Percentiles rank a stretch among this genome's conserved stretches.
phyloP scores from a whole-genome alignment of 2,113 vertebrate genomes.

The Engraulis encrasicolus region DNA sequence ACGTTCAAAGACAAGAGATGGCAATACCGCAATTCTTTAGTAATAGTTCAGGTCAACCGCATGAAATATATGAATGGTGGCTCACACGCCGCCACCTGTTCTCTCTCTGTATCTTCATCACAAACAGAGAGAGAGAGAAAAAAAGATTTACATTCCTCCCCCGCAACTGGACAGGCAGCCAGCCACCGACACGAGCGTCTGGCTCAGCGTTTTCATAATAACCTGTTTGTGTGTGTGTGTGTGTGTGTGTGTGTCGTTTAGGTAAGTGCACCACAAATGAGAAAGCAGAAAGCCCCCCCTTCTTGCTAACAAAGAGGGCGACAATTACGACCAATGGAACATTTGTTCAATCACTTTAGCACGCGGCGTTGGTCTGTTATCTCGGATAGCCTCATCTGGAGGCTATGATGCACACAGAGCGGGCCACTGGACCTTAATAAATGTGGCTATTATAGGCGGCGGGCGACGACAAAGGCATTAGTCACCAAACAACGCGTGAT shows the following conservation, averaged over 20 bases:
- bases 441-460: conserved; percentile 1
- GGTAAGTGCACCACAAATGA: conserved; percentile 3
- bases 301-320: conserved; percentile 26
- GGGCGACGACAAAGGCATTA: conserved; percentile 26
- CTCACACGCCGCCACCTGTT: too few species aligned
- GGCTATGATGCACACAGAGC: not conserved
- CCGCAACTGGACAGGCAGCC: not conserved
- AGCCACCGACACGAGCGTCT: conserved; percentile 20
- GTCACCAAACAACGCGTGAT: not conserved
- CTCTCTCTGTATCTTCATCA: too few species aligned
- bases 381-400: not conserved
- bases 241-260: conserved; percentile 27
- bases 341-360: conserved; percentile 19
- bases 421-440: conserved; percentile 22
- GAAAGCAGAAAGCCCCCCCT: conserved; percentile 1
- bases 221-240: conserved; percentile 22
- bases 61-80: not conserved
- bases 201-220: conserved; percentile 36
- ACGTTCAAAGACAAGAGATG: too few species aligned
- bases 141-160: not conserved
- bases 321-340: conserved; percentile 33
- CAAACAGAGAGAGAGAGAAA: not conserved
- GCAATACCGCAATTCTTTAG: too few species aligned
- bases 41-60: too few species aligned
- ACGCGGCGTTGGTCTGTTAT: not conserved